Conservation (phyloP, 1,140 invertebrate species). For the Hypsibius dujardini region DNA sequence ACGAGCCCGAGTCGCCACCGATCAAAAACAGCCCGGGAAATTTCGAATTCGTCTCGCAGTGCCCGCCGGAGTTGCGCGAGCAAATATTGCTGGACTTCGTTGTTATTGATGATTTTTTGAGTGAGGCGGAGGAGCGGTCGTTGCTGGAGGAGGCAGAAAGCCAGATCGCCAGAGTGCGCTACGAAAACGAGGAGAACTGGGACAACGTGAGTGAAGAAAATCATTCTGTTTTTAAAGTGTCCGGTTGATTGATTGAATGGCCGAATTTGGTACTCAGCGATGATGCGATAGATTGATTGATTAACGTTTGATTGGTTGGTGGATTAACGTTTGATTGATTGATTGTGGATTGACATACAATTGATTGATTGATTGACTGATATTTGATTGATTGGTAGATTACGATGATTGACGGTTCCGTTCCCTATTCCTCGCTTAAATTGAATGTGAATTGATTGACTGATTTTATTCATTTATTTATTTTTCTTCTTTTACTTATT, state of each 20-base stretch:
- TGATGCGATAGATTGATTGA: no score
- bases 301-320: no score
- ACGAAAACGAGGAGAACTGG: constrained; percentile 79
- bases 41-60: constrained; percentile 7
- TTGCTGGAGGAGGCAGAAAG: constrained; percentile 67
- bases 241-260: no score
- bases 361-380: no score
- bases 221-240: not conserved
- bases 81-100: constrained; percentile 30
- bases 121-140: constrained; percentile 49
- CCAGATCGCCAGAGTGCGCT: constrained; percentile 62
- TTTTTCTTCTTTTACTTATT: not conserved
- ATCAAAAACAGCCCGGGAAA: not conserved
- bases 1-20: not conserved
- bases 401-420: no score
- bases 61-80: not conserved
- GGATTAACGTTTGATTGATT: no score
- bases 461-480: no score
- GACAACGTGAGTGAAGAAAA: constrained; percentile 59
- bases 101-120: constrained; percentile 57
- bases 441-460: no score
- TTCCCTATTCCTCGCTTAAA: no score
- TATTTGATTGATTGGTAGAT: no score
- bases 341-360: no score
- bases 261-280: no score